Evolutionary conservation across 2,113 vertebrate genomes (phyloP), one percentile per base, ranked within the genome.

Genomic region (Cavia porcellus): DNA sequence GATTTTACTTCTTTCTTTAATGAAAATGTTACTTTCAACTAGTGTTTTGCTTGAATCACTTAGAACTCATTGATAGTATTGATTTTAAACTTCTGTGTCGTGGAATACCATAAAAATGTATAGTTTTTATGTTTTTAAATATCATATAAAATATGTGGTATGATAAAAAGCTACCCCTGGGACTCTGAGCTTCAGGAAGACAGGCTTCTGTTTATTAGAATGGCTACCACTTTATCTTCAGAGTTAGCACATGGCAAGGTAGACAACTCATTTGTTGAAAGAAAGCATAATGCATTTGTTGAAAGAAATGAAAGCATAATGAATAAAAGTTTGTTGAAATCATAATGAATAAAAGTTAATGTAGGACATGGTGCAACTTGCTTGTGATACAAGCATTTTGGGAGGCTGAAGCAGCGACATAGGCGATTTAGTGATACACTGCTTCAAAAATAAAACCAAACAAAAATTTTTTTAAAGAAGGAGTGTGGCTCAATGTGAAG

Each of bases 261-360:
- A 92, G 35, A 86, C 0, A 94, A 38, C 5, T 50, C 35, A 6
- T n/a, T n/a, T n/a, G n/a, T n/a, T n/a, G n/a, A n/a, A n/a, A n/a
- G n/a, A n/a, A n/a, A n/a, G n/a, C n/a, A n/a, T n/a, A n/a, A 25
- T 28, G 22, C 9, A 35, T 74, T 91, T 92, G 55, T 20, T 32
- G 30, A 88, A 93, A 81, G 45, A 92, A 95, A 12, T 90, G 57
- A 92, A 92, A 95, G 86, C n/a, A n/a, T n/a, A n/a, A n/a, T n/a
- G n/a, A n/a, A n/a, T n/a, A n/a, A n/a, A n/a, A n/a, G n/a, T n/a
- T n/a, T n/a, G n/a, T n/a, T n/a, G n/a, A n/a, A n/a, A n/a, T n/a
- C 61, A 85, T 12, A 88, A 80, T n/a, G n/a, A 81, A 94, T 38
- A 47, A 80, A 92, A 66, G 75, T 28, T 50, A 50, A 32, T 17